Base-by-base conservation (phyloP, 2,113 vertebrate genomes). In the Microcebus murinus region DNA sequence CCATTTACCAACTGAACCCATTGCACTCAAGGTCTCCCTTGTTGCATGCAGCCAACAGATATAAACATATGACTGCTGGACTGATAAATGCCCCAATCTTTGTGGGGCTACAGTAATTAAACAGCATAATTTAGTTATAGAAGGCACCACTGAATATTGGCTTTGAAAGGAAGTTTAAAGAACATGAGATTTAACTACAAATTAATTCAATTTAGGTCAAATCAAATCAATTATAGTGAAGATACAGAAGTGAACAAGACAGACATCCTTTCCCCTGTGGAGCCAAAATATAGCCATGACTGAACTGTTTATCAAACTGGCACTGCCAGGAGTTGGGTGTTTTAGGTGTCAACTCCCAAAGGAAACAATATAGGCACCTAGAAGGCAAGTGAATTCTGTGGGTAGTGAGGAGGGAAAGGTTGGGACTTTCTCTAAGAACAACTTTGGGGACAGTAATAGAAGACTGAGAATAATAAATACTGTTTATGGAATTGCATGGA, bases 91-190 rank as follows among this genome's bases (percentile, higher is more conserved):
- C 5, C 1, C 14, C 3, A 42, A 1, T 42, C 31, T 89, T 1
- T 18, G 12, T 71, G 5, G 5, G 2, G 1, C 67, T 74, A 45
- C 68, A 80, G 18, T n/a, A 77, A 77, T 77, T 89, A 48, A 74
- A 74, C 0, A 2, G 21, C 7, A 6, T 70, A 90, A 63, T 4
- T 48, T 34, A 36, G 31, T 10, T 42, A 2, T 21, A 73, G 20
- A 70, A 42, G 13, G 1, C n/a, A 7, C 8, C 34, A 48, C 1
- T 79, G 14, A 68, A 31, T 31, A n/a, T 23, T 42, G 57, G 18
- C 67, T 59, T 77, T 94, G 65, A 74, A 93, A 85, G 34, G 13
- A 42, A 42, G 23, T 34, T 93, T 77, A 90, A 92, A 88, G 59
- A 15, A 36, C 8, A 48, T 18, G 34, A 93, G 18, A 80, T 94